Conservation (phyloP, 1,140 invertebrate species). For the Achatina immaculata region DNA sequence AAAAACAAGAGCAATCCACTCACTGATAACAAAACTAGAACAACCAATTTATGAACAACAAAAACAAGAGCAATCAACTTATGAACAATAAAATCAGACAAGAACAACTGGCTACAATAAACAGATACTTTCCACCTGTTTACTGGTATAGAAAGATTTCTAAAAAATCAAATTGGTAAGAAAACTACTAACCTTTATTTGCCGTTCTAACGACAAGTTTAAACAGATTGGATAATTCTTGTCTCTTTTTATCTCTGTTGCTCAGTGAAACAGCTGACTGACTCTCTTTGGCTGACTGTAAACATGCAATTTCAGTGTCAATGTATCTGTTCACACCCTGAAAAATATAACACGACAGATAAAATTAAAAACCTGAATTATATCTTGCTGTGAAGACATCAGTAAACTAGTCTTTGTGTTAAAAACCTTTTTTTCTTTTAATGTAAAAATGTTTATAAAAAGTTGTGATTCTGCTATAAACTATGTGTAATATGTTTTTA, state of each 20-base stretch:
- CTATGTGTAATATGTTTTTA: neutral
- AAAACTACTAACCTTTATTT: slow-evolving; percentile 52
- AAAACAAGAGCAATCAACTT: too few relatives aligned
- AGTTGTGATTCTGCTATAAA: neutral
- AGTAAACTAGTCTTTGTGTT: neutral
- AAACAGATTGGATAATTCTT: slow-evolving; percentile 50
- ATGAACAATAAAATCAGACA: too few relatives aligned
- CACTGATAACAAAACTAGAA: too few relatives aligned
- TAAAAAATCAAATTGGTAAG: neutral
- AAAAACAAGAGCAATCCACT: too few relatives aligned
- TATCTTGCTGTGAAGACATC: neutral
- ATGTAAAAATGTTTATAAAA: neutral
- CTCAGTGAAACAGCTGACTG: slow-evolving; percentile 39
- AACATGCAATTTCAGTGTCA: slow-evolving; percentile 44
- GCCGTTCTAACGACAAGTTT: slow-evolving; percentile 56
- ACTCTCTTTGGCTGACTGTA: slow-evolving; percentile 52
- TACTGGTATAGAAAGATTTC: neutral
- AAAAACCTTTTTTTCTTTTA: neutral
- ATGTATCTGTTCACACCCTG: slow-evolving; percentile 51
- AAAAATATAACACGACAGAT: slow-evolving; percentile 11
- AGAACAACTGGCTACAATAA: too few relatives aligned
- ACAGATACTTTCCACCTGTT: too few relatives aligned
- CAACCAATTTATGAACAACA: too few relatives aligned
- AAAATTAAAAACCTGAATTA: neutral
- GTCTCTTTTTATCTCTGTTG: slow-evolving; percentile 54